Base-by-base conservation (phyloP, 2,888 invertebrate genomes). In the Drosophila diplacantha region DNA sequence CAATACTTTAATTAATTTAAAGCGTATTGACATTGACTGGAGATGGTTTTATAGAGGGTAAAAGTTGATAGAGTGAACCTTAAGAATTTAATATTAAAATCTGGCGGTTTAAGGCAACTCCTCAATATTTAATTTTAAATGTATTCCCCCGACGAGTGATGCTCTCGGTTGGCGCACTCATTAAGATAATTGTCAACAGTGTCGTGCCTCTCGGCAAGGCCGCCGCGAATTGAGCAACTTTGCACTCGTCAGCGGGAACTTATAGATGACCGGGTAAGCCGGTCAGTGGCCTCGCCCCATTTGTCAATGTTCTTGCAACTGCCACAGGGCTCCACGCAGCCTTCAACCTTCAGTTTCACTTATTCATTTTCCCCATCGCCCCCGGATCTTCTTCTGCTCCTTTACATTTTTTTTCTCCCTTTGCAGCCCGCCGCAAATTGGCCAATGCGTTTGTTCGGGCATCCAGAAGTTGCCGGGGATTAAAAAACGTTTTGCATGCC, bases 401-500 rank as follows among this genome's bases (percentile, higher is more conserved):
- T 37, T 31, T 34, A 38, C n/a, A n/a, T n/a, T 38, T 43, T 59
- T 35, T 50, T 16, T 35, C 34, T 26, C 39, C 11, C 7, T 26
- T 65, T 72, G 49, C 60, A 32, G 58, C 67, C 59, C 49, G 67
- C 54, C 65, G 37, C 65, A 79, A 77, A 77, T 77, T 80, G 76
- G 80, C 77, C 79, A 73, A 71, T 73, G 73, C 75, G 70, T 74
- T 69, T 66, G 70, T 56, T 68, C 71, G 43, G 34, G 51, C 44
- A 41, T 41, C 51, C 35, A 38, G 31, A 55, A 39, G 56, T 38
- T 41, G 51, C 51, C 46, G 46, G 68, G 77, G 77, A 77, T 77
- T 77, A 77, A 77, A 77, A 77, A 77, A 68, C 77, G 77, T 71
- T 77, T 77, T 77, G 77, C 77, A 77, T 77, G 77, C 69, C 76